A percentile compares a stretch with the other conserved stretches of the same genome.
Conservation (phyloP, 2,113 vertebrate species). For the Cettia cetti region DNA sequence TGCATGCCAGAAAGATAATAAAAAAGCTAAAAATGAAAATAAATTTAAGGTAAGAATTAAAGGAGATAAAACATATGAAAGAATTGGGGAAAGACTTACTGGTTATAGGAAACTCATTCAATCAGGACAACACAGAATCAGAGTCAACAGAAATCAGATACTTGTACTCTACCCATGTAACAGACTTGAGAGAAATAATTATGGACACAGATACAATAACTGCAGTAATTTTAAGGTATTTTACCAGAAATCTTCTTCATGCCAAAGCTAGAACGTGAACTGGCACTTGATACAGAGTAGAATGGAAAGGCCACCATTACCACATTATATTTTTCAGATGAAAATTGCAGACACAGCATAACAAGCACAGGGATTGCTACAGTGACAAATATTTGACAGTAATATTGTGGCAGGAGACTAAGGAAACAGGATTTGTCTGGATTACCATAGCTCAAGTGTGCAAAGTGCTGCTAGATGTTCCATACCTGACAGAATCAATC, state of each 20-base stretch:
- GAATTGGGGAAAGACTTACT: neutral
- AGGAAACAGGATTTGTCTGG: neutral
- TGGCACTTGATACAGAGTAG: neutral
- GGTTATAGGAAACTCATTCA: neutral
- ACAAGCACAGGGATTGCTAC: neutral
- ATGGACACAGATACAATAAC: neutral
- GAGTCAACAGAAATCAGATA: neutral
- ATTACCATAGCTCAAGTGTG: neutral
- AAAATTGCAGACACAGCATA: neutral
- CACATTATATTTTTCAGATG: neutral
- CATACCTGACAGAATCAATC: neutral
- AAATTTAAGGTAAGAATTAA: neutral
- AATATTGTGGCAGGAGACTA: neutral
- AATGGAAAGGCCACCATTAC: neutral
- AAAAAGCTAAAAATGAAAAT: neutral
- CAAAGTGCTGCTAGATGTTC: neutral
- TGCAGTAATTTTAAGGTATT: neutral
- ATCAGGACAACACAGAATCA: neutral
- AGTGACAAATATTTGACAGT: neutral
- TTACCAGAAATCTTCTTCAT: neutral
- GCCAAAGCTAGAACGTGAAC: neutral
- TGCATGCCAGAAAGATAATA: neutral
- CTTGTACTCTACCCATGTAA: neutral
- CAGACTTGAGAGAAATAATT: neutral
- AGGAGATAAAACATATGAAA: neutral